Evolutionary conservation across 2,888 invertebrate species (phyloP), one percentile per base, ranked within the genome.

Genomic region (Cerastis rubricosa): DNA sequence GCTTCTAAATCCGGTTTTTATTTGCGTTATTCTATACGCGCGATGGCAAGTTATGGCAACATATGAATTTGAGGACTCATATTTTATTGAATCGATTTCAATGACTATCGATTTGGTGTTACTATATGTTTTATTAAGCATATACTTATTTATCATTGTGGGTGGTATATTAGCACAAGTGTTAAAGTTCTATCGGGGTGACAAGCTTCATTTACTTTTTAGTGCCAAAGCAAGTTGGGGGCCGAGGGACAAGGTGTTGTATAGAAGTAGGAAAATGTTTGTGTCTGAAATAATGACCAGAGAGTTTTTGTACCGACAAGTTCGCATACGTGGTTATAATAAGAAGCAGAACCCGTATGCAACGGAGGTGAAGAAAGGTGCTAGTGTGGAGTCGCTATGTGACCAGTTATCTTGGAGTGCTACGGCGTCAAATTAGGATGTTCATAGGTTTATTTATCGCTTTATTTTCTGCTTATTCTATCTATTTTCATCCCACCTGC

Each of bases 401-500:
- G 90, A 89, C 19, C n/a, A 90, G 59, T 29, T 61, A 35, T 61
- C 35, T 9, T 35, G 19, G 8, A 29, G 9, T 0, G 19, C 29
- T 9, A 93, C 93, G 59, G 92, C 92, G 0, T 94, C 94, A 9
- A 94, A 94, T 83, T 94, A 88, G 89, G 77, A 8, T 94, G 87
- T 90, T 84, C 14, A 35, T 68, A 57, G 59, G 51, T 68, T 68
- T 67, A 59, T 63, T 74, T 76, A 47, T 47, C 14, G 17, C 99
- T 97, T 99, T 99, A 71, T 98, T 99, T 93, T 99, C 99, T 49
- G 98, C 98, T 95, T 99, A 35, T 35, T 35, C 35, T 35, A 35
- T 99, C n/a, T n/a, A n/a, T 80, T 99, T 98, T 99, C 99, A 99
- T 71, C 99, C 99, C 81, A 99, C 98, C 99, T 99, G 97, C 43